Percentiles rank a stretch among this genome's conserved stretches.
These are phyloP conservation scores for Pituophis catenifer DNA, from an alignment of 2,113 vertebrate species.

Conservation along the genomic window DNA sequence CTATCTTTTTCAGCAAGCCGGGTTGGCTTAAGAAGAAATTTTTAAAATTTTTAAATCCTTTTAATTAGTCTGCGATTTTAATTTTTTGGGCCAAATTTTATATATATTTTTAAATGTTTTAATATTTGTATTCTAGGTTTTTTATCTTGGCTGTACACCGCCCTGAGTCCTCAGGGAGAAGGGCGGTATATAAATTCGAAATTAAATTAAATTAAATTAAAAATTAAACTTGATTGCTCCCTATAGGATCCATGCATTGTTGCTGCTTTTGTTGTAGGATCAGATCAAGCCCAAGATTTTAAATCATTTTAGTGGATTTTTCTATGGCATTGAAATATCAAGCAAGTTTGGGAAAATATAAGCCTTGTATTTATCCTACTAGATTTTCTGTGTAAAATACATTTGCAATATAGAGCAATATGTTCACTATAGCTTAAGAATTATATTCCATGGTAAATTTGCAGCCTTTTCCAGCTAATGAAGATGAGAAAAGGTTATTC, in stretches of 20 bases:
- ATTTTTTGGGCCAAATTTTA: too few species aligned
- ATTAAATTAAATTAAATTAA: too few species aligned
- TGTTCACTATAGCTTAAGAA: not conserved
- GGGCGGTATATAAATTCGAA: too few species aligned
- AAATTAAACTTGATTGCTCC: not conserved
- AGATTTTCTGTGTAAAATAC: not conserved
- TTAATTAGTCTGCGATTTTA: too few species aligned
- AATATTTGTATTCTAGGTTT: too few species aligned
- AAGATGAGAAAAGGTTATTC: not conserved
- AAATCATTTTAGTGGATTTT: not conserved
- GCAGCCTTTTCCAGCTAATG: not conserved
- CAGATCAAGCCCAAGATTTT: not conserved
- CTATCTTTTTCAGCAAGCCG: too few species aligned
- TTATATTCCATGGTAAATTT: not conserved
- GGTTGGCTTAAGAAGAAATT: too few species aligned
- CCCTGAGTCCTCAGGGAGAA: too few species aligned
- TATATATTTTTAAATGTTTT: too few species aligned
- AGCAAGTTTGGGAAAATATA: not conserved
- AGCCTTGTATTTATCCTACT: not conserved
- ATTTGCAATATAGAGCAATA: not conserved
- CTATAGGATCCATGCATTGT: not conserved
- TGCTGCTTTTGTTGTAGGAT: not conserved
- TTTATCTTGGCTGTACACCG: too few species aligned
- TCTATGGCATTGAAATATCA: not conserved
- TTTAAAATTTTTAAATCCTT: too few species aligned